Conservation (phyloP, 2,888 invertebrate genomes). For the Epinotia ramella region DNA sequence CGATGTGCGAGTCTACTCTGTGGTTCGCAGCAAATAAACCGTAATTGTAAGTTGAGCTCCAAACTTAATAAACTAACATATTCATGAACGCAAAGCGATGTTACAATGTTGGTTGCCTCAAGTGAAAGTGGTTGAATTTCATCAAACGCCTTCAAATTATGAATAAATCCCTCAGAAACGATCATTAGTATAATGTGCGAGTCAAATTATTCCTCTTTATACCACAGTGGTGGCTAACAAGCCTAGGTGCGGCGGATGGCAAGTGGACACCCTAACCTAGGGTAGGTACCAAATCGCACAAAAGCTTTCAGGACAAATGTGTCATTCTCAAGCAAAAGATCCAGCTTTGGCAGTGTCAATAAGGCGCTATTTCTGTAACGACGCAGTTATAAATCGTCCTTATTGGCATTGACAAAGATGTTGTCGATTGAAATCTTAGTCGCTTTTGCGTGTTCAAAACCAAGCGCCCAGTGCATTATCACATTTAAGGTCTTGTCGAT, state of each 20-base stretch:
- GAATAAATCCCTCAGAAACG: neutral
- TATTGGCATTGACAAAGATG: too few relatives aligned
- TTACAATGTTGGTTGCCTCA: slow-evolving; percentile 21
- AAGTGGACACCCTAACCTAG: neutral
- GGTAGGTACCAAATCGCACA: too few relatives aligned
- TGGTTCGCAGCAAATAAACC: slow-evolving; percentile 23
- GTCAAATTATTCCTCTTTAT: neutral
- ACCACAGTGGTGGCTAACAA: too few relatives aligned
- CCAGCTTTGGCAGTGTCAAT: too few relatives aligned
- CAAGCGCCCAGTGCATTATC: too few relatives aligned
- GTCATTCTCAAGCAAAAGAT: too few relatives aligned
- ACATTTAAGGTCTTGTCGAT: too few relatives aligned
- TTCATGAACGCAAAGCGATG: slow-evolving; percentile 22
- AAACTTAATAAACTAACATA: slow-evolving; percentile 35
- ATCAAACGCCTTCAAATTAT: neutral
- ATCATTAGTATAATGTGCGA: neutral
- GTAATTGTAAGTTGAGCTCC: slow-evolving; percentile 28
- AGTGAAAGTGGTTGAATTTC: slow-evolving; percentile 8
- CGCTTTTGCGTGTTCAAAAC: too few relatives aligned
- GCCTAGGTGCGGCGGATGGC: too few relatives aligned
- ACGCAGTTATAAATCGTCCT: too few relatives aligned
- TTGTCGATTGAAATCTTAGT: too few relatives aligned
- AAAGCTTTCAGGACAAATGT: too few relatives aligned
- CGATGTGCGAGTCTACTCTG: neutral
- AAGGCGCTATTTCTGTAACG: neutral